phyloP scores from a whole-genome alignment of 1,140 invertebrate genomes.

The Gryllus bimaculatus region DNA sequence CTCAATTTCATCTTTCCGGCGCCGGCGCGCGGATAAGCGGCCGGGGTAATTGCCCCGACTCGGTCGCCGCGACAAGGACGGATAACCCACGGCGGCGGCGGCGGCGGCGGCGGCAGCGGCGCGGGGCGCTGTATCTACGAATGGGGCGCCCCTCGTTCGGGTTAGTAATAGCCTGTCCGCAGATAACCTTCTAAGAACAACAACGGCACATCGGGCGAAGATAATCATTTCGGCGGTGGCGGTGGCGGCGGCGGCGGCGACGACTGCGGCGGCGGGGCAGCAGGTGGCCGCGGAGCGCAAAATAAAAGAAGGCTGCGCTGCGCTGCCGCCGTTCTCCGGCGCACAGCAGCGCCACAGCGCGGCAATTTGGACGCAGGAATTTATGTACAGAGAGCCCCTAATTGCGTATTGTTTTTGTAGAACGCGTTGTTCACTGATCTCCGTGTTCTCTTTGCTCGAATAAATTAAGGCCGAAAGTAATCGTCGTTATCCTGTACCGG shows the following conservation, averaged over 20 bases:
- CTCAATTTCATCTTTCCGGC: slow-evolving; percentile 3
- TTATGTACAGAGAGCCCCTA: background rate
- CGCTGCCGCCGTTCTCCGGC: background rate
- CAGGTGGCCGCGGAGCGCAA: background rate
- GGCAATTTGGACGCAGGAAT: background rate
- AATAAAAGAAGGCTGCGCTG: background rate
- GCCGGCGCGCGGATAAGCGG: background rate
- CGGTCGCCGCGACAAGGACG: background rate
- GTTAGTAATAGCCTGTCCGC: background rate
- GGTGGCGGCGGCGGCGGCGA: too few relatives aligned
- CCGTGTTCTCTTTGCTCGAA: too few relatives aligned
- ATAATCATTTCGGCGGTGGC: background rate
- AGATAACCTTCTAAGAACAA: slow-evolving; percentile 1
- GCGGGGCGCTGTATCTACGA: background rate
- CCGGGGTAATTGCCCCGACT: background rate
- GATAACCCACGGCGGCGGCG: background rate
- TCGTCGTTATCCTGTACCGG: too few relatives aligned
- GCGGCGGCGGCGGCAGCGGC: too few relatives aligned
- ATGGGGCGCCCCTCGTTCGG: background rate
- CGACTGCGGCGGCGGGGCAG: too few relatives aligned
- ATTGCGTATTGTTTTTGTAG: too few relatives aligned
- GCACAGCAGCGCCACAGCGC: background rate
- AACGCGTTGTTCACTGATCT: too few relatives aligned
- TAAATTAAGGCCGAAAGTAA: too few relatives aligned
- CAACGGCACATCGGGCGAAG: background rate